These are phyloP conservation scores for Pseudotriccus pelzelni DNA, from an alignment of 2,797 vertebrate genomes.

Conservation along the genomic window DNA sequence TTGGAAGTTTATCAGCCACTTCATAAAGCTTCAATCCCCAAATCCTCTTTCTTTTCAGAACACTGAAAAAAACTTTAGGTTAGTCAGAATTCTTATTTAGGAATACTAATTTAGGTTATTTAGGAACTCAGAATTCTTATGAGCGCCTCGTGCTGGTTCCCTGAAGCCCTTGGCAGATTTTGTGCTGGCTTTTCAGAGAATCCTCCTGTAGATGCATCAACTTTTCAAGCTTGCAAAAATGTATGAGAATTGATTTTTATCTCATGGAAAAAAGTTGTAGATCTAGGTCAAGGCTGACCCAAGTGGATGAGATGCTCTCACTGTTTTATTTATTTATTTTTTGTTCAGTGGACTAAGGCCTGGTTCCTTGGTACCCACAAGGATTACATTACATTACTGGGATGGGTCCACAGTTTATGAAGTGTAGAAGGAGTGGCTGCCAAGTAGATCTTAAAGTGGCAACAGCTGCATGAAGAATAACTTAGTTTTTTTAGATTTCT, in stretches of 20 bases:
- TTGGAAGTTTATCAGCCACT: background rate
- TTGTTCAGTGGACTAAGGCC: background rate
- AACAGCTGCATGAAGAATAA: background rate
- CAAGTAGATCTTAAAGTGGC: background rate
- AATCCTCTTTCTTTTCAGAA: background rate
- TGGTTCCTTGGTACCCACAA: background rate
- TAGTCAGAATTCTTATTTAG: background rate
- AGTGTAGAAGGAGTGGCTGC: background rate
- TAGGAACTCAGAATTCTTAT: background rate
- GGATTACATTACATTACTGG: background rate
- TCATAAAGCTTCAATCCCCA: too few relatives aligned
- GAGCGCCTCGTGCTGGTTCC: background rate
- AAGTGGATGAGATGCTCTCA: background rate
- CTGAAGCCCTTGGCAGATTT: background rate
- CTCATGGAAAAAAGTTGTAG: background rate
- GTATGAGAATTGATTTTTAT: background rate
- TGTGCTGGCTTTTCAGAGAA: slow-evolving; percentile 12
- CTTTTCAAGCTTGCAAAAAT: background rate
- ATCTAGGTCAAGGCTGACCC: background rate
- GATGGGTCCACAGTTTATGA: background rate
- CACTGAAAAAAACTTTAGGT: background rate
- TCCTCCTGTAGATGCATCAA: background rate
- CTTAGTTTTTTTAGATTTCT: background rate
- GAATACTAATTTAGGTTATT: background rate
- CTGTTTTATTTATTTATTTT: accelerated